Conservation (phyloP, 2,113 vertebrate genomes). For the Chloropsis hardwickii region DNA sequence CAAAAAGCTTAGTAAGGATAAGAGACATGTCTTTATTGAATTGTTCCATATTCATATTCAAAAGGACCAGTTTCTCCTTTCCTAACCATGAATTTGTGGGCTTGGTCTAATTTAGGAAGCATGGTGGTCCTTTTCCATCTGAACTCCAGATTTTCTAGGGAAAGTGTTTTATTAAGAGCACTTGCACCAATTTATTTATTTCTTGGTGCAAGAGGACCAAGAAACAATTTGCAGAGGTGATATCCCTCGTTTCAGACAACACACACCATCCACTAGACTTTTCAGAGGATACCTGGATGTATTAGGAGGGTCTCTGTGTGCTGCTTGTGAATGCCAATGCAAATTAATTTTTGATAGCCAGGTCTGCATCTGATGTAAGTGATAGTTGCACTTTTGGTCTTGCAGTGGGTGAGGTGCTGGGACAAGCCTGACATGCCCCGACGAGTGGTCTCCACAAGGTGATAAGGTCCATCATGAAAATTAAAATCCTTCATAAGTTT, state of each 20-base stretch:
- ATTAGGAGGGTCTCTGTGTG: neutral
- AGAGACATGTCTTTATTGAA: neutral
- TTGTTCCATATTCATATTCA: neutral
- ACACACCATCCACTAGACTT: neutral
- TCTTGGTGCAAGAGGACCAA: neutral
- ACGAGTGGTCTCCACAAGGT: neutral
- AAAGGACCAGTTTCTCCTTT: neutral
- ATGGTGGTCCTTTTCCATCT: neutral
- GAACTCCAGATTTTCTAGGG: neutral
- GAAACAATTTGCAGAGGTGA: neutral
- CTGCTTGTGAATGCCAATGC: neutral
- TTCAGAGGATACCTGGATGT: neutral
- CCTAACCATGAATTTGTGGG: neutral
- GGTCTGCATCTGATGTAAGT: neutral
- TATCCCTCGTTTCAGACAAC: neutral
- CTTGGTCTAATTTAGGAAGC: neutral
- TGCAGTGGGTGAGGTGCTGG: neutral
- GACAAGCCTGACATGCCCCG: rapidly evolving
- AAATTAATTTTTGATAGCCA: neutral
- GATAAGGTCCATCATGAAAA: neutral
- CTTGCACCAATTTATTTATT: no score
- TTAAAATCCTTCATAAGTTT: neutral
- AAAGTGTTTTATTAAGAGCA: neutral
- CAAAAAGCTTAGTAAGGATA: neutral
- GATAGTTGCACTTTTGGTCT: neutral